phyloP scores from a whole-genome alignment of 2,113 vertebrate species.

The Nerophis lumbriciformis region DNA sequence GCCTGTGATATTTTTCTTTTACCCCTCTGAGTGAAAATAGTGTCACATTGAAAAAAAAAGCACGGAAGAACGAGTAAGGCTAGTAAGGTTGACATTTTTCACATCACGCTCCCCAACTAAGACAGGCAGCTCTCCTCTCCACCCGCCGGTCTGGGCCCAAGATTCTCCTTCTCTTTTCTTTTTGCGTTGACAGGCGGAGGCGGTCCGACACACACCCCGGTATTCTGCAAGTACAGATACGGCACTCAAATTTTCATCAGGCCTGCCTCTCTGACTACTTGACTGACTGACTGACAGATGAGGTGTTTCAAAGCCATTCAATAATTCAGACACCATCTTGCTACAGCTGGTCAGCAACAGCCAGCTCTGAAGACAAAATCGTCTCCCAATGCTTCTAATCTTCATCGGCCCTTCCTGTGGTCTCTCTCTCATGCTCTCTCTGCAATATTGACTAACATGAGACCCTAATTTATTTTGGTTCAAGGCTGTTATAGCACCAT shows the following conservation, averaged over 20 bases:
- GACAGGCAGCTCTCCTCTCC: slow-evolving; percentile 31
- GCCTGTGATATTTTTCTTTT: not conserved
- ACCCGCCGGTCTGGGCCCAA: slow-evolving; percentile 17
- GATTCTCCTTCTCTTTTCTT: slow-evolving; percentile 29
- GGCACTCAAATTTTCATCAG: slow-evolving; percentile 38
- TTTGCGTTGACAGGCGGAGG: slow-evolving; percentile 46
- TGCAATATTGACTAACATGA: slow-evolving; percentile 46
- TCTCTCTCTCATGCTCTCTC: slow-evolving; percentile 27
- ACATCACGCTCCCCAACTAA: slow-evolving; percentile 26
- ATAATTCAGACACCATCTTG: slow-evolving; percentile 61
- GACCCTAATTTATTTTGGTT: slow-evolving; percentile 44
- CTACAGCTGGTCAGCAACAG: slow-evolving; percentile 30
- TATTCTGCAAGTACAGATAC: slow-evolving; percentile 25
- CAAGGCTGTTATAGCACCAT: slow-evolving; percentile 31
- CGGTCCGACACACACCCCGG: slow-evolving; percentile 12
- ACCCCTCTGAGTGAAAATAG: not conserved
- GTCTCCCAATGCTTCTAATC: slow-evolving; percentile 51
- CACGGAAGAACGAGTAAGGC: not conserved
- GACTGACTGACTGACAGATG: slow-evolving; percentile 48
- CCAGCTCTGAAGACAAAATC: slow-evolving; percentile 30
- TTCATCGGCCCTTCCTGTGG: slow-evolving; percentile 54
- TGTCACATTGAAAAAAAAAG: not conserved
- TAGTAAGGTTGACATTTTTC: slow-evolving; percentile 34
- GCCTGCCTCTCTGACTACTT: slow-evolving; percentile 20
- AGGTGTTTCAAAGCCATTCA: slow-evolving; percentile 53